phyloP scores from a whole-genome alignment of 37 sponge, comb jelly and placozoan genomes.

The Hormiphora californensis region DNA sequence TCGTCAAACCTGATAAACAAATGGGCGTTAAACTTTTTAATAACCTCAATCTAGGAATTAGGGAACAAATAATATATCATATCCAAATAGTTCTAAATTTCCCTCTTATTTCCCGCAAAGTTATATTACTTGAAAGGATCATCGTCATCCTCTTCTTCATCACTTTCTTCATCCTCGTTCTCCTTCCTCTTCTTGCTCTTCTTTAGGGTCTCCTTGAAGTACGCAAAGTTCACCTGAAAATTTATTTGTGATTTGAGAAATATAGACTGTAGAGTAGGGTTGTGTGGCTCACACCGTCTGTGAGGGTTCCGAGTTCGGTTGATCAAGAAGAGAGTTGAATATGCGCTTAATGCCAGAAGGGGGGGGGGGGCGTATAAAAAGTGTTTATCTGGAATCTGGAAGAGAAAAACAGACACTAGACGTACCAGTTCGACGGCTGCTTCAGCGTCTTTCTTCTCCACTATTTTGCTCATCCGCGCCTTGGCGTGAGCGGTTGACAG shows the following conservation, averaged over 20 bases:
- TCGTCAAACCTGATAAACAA: not conserved
- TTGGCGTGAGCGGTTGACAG: constrained; percentile 96
- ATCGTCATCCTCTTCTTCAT: constrained; percentile 24
- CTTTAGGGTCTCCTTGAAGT: constrained; percentile 84
- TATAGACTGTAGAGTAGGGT: no score
- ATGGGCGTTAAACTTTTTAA: not conserved
- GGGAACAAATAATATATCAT: no score
- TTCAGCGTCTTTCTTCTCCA: constrained; percentile 79
- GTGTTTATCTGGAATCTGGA: no score
- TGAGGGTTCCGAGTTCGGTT: no score
- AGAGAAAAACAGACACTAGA: not conserved
- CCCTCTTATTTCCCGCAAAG: no score
- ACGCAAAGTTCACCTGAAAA: constrained; percentile 86
- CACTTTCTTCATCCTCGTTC: not conserved
- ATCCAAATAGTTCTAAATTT: no score
- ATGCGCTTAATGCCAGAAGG: no score
- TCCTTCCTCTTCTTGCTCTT: constrained; percentile 55
- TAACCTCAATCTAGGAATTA: not conserved
- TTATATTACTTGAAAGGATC: constrained; percentile 9
- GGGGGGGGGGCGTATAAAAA: no score
- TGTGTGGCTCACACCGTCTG: no score
- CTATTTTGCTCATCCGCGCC: constrained; percentile 78
- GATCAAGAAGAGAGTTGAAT: no score
- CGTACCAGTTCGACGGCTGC: constrained; percentile 73
- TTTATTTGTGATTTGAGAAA: no score